A percentile compares a stretch with the other conserved stretches of the same genome.
Conservation (phyloP, 2,888 invertebrate genomes). For the Amaurobius ferox region DNA sequence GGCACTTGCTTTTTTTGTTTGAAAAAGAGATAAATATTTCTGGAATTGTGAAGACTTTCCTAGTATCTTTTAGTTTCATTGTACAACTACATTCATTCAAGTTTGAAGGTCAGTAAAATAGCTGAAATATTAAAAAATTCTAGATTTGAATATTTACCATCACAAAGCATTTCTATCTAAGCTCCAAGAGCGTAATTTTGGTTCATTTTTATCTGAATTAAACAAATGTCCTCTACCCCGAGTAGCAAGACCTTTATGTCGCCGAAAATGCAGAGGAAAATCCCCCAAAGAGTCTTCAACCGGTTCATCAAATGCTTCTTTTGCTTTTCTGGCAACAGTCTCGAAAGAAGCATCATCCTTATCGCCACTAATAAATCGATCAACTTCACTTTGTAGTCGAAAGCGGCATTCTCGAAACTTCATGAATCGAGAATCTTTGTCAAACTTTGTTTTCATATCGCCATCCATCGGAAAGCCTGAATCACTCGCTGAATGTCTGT, state of each 20-base stretch:
- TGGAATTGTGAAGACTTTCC: too few relatives aligned
- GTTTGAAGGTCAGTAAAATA: too few relatives aligned
- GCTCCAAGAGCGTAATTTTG: slow-evolving; percentile 67
- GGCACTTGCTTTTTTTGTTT: too few relatives aligned
- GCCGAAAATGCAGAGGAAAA: slow-evolving; percentile 56
- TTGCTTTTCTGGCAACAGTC: slow-evolving; percentile 52
- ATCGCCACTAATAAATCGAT: slow-evolving; percentile 45
- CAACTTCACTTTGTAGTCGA: slow-evolving; percentile 65
- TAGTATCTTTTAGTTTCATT: too few relatives aligned
- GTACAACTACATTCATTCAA: too few relatives aligned
- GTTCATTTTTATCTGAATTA: slow-evolving; percentile 50
- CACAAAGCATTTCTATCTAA: slow-evolving; percentile 68
- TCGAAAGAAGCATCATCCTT: slow-evolving; percentile 42
- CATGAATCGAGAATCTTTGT: slow-evolving; percentile 50
- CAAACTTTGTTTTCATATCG: slow-evolving; percentile 41
- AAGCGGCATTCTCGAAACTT: slow-evolving; percentile 59
- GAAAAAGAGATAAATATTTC: too few relatives aligned
- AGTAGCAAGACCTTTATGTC: slow-evolving; percentile 36
- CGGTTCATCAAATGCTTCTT: slow-evolving; percentile 51
- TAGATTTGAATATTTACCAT: not conserved
- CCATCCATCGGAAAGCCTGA: slow-evolving; percentile 62
- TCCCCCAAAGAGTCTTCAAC: slow-evolving; percentile 60
- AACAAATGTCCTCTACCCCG: slow-evolving; percentile 44
- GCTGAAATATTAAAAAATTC: too few relatives aligned
- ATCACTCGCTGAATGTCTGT: slow-evolving; percentile 70